Evolutionary conservation across 2,113 vertebrate species (phyloP).

Genomic region (Pleuronectes platessa): DNA sequence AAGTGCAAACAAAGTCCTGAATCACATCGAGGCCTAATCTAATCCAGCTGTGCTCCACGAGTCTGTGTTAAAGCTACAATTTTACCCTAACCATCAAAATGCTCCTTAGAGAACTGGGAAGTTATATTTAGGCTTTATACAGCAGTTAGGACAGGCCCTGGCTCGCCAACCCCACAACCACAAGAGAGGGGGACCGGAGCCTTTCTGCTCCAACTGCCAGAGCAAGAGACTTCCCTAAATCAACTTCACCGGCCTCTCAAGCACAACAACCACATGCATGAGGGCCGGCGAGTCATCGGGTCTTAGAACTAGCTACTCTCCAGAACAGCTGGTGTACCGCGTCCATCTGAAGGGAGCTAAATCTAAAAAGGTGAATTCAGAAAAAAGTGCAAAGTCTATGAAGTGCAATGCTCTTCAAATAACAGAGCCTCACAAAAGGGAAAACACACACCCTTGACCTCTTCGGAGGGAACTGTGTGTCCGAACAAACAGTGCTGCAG

Average conservation of each 20-base stretch:
- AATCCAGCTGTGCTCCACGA: slow-evolving; percentile 74
- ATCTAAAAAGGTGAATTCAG: slow-evolving; percentile 8
- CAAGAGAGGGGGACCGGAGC: slow-evolving; percentile 67
- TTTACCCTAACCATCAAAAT: slow-evolving; percentile 73
- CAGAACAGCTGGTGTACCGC: neutral
- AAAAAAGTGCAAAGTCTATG: slow-evolving; percentile 59
- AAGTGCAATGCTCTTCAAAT: slow-evolving; percentile 35
- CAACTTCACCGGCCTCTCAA: slow-evolving; percentile 23
- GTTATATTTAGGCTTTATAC: slow-evolving; percentile 79
- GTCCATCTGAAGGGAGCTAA: neutral
- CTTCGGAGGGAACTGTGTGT: slow-evolving; percentile 66
- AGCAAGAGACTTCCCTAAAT: slow-evolving; percentile 26
- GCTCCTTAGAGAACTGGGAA: slow-evolving; percentile 54
- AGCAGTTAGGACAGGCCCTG: slow-evolving; percentile 66
- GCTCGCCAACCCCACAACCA: slow-evolving; percentile 68
- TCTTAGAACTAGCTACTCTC: slow-evolving; percentile 7
- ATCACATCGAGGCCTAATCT: slow-evolving; percentile 64
- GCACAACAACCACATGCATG: slow-evolving; percentile 21
- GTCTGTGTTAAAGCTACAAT: slow-evolving; percentile 64
- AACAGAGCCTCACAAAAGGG: slow-evolving; percentile 7
- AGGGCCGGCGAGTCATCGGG: slow-evolving; percentile 21
- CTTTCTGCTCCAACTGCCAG: slow-evolving; percentile 41
- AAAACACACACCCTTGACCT: slow-evolving; percentile 30
- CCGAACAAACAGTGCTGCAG: slow-evolving; percentile 64
- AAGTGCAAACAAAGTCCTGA: slow-evolving; percentile 67